Conservation (phyloP, 2,888 invertebrate genomes). For the Elmis aenea region DNA sequence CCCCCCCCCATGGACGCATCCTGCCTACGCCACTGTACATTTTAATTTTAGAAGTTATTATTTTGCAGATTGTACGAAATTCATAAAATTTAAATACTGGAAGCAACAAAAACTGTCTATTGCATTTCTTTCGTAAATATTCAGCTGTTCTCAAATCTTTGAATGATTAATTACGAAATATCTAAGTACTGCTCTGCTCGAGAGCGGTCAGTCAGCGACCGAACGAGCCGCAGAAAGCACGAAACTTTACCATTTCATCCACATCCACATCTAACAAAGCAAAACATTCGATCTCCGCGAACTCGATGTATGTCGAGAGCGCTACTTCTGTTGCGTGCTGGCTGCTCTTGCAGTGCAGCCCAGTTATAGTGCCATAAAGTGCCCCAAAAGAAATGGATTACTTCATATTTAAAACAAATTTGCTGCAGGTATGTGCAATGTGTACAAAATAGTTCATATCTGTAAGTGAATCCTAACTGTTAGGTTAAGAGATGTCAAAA, state of each 20-base stretch:
- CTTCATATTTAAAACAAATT: constrained; percentile 14
- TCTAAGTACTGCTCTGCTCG: constrained; percentile 22
- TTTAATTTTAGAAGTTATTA: no score
- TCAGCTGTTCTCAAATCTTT: no score
- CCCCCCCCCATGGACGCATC: no score
- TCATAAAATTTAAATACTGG: no score
- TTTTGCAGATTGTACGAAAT: no score
- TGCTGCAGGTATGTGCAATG: constrained; percentile 17
- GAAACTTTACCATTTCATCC: constrained; percentile 17
- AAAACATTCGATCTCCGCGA: constrained; percentile 23
- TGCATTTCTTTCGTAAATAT: no score
- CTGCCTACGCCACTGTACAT: no score
- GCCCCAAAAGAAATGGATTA: constrained; percentile 21
- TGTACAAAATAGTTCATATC: constrained; percentile 3
- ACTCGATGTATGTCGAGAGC: constrained; percentile 19
- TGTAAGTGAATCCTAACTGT: constrained; percentile 2
- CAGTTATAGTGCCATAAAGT: constrained; percentile 17
- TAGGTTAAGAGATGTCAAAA: constrained; percentile 38
- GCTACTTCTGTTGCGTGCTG: constrained; percentile 13
- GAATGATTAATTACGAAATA: no score
- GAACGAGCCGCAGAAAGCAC: constrained; percentile 15
- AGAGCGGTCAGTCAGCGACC: constrained; percentile 27
- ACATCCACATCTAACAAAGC: constrained; percentile 25
- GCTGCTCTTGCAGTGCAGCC: constrained; percentile 15
- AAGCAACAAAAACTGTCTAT: no score